Base-by-base conservation (phyloP, 2,797 vertebrate genomes). In the Poeciliopsis paucimaculata region DNA sequence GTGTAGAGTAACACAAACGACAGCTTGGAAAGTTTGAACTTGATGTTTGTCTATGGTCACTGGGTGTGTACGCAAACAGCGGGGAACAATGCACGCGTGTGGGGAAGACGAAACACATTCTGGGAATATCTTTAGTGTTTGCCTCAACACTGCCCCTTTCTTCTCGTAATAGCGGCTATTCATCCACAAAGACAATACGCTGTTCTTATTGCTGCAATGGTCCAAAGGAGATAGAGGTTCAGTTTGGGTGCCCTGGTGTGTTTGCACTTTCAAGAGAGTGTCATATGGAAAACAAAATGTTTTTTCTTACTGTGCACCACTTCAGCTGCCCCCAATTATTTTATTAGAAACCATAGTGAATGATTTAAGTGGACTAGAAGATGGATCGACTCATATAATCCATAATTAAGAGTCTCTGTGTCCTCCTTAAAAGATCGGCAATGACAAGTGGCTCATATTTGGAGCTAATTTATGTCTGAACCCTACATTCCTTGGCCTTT, bases 131-230 rank as follows among this genome's bases (percentile, higher is more conserved):
- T 95, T 89, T 92, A 89, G 87, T 88, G 92, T 93, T 94, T 86
- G 79, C 77, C 87, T 84, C 90, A 96, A 96, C 95, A 96, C 94
- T 94, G 92, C 76, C 80, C 94, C 94, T 95, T 95, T 96, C 94
- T 95, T 95, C 94, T 95, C 81, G 84, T 83, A 89, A 96, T 93
- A 95, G 94, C 85, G 87, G 79, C 91, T 90, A 95, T 96, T 96
- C 94, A 96, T 96, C 86, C 41, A 0, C 82, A 73, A 89, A 85
- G 90, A 96, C 95, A 96, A 95, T 96, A 95, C 91, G 10, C 82
- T 84, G 89, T 92, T 94, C 93, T 95, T 90, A 90, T 87, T 64
- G 82, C 83, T 77, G 82, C 80, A 79, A 84, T 78, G 77, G 79
- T 84, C 80, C 85, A 90, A 90, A 91, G 80, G 86, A 89, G 81